A percentile compares a stretch with the other conserved stretches of the same genome.
phyloP scores from a whole-genome alignment of 2,113 vertebrate species.

The Ariopsis seemanni region DNA sequence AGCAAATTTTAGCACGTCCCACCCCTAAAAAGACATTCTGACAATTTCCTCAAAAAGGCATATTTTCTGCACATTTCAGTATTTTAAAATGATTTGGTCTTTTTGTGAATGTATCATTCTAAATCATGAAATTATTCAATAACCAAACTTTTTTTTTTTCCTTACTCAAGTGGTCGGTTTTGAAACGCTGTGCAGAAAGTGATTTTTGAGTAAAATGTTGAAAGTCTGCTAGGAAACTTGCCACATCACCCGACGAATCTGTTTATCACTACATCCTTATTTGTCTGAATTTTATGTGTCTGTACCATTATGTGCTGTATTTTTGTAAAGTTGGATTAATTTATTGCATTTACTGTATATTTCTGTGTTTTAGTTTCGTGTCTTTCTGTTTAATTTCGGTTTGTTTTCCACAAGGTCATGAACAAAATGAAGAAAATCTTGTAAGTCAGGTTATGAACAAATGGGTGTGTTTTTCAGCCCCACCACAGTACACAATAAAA shows the following conservation, averaged over 20 bases:
- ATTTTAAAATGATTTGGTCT: not conserved
- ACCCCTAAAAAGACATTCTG: not conserved
- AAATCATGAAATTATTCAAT: not conserved
- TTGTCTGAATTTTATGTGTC: not conserved
- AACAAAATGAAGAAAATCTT: constrained; percentile 24
- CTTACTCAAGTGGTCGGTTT: not conserved
- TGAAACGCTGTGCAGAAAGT: not conserved
- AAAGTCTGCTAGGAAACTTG: not conserved
- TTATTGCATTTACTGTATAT: constrained; percentile 8
- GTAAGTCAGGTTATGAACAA: constrained; percentile 29
- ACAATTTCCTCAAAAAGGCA: not conserved
- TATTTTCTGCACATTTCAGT: not conserved
- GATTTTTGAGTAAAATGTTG: constrained; percentile 11
- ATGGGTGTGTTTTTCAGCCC: constrained; percentile 25
- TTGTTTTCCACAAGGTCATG: not conserved
- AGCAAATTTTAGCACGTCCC: not conserved
- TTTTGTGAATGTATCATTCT: not conserved
- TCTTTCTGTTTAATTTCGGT: not conserved
- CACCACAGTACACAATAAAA: constrained; percentile 49
- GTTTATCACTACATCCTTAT: not conserved
- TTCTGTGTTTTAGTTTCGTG: constrained; percentile 3
- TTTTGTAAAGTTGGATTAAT: constrained; percentile 17
- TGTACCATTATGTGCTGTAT: not conserved
- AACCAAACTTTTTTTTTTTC: not conserved
- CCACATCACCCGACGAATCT: not conserved